phyloP scores from a whole-genome alignment of 2,113 vertebrate genomes.

The Bolborhynchus lineola region DNA sequence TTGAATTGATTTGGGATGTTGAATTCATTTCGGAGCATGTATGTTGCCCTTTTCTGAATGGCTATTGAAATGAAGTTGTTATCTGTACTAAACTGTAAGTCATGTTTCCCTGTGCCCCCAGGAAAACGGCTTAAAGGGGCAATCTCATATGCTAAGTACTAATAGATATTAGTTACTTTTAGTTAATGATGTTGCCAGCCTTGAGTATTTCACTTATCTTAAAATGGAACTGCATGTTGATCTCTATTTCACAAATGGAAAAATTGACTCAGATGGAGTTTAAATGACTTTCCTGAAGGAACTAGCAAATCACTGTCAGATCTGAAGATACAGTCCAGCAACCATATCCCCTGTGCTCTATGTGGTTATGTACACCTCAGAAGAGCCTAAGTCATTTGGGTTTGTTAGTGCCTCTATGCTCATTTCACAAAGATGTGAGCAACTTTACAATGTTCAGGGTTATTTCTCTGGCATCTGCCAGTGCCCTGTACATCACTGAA shows the following conservation, averaged over 20 bases:
- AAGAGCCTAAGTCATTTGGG: neutral
- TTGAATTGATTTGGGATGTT: slow-evolving; percentile 34
- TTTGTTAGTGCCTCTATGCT: neutral
- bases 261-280: slow-evolving; percentile 53
- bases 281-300: slow-evolving; percentile 43
- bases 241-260: slow-evolving; percentile 60
- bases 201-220: slow-evolving; percentile 47
- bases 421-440: neutral
- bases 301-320: slow-evolving; percentile 37
- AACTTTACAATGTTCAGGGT: neutral
- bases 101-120: neutral
- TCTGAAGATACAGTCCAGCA: neutral
- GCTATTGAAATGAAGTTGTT: slow-evolving; percentile 35
- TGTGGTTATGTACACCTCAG: neutral
- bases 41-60: slow-evolving; percentile 3
- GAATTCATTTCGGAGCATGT: slow-evolving; percentile 24
- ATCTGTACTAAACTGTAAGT: slow-evolving; percentile 36
- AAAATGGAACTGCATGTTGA: slow-evolving; percentile 41
- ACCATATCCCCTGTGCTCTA: neutral
- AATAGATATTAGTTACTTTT: slow-evolving; percentile 48
- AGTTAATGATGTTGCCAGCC: slow-evolving; percentile 42
- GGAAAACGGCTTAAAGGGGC: neutral
- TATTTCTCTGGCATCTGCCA: neutral
- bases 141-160: neutral
- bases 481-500: neutral